Evolutionary conservation across 2,888 invertebrate genomes (phyloP).

Genomic region (Theodoxus fluviatilis): DNA sequence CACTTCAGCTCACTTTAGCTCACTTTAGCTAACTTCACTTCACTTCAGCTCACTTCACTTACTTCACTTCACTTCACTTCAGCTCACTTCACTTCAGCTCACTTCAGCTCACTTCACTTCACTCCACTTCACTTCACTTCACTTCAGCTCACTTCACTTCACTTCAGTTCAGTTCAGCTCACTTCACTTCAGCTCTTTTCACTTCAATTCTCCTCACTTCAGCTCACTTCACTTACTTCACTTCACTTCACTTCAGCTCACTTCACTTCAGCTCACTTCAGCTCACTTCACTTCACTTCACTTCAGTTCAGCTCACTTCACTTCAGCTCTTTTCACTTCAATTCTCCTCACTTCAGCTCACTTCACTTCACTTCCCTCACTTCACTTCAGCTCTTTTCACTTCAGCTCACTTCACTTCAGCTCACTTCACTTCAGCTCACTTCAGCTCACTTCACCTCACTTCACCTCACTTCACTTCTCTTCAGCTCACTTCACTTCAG

Average conservation of each 20-base stretch:
- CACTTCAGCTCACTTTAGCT: too few species aligned
- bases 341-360: background rate
- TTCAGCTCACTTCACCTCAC: conserved; percentile 1
- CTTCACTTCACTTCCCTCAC: background rate
- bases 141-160: background rate
- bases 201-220: background rate
- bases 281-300: background rate
- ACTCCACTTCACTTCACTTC: too few species aligned
- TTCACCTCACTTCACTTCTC: background rate
- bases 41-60: too few species aligned
- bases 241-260: background rate
- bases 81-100: too few species aligned
- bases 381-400: background rate
- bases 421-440: background rate
- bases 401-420: background rate
- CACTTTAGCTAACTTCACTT: too few species aligned
- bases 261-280: background rate
- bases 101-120: too few species aligned
- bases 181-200: background rate
- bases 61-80: too few species aligned
- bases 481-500: background rate
- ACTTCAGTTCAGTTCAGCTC: background rate
- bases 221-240: background rate
- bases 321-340: background rate
- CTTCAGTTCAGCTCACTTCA: background rate